Base-by-base conservation (phyloP, 2,113 vertebrate genomes). In the Platysternon megacephalum region DNA sequence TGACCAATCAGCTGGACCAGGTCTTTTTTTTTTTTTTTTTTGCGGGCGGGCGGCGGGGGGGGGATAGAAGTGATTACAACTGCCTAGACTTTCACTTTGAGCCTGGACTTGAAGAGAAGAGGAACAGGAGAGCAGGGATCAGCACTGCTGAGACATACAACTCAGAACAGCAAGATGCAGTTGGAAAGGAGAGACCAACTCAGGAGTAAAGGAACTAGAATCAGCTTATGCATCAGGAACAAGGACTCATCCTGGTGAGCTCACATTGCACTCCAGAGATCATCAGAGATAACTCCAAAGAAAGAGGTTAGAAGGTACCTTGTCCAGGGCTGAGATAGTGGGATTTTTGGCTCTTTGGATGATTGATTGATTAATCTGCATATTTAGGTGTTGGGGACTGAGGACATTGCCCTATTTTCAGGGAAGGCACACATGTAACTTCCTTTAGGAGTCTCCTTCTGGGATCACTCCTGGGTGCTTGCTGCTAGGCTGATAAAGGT, bases 101-200 rank as follows among this genome's bases (percentile, higher is more conserved):
- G 26, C 24, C 6, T 44, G 74, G 56, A 80, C 32, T 14, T 8
- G 12, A 32, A 32, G 28, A 35, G 29, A 79, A 49, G 68, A 82
- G 35, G 61, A 94, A 82, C 82, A 86, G 56, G 53, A 91, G 44
- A 39, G 29, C 21, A 7, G 1, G 8, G 14, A 35, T 48, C 58
- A 11, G 44, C 46, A 58, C 4, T 85, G 76, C 17, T 81, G 46
- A 9, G 17, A 9, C 48, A 65, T 10, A 44, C 49, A 72, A 10
- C 2, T 56, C 58, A 58, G 56, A 58, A 58, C 56, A 58, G 26
- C 28, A 13, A 61, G 29, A 32, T 32, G 42, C 17, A 24, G 2
- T 8, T 3, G 79, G 86, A 48, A 24, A 85, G 2, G 21, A 46
- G 29, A 46, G 74, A 44, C 7, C 11, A 39, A 0, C 0, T 7